Base-by-base conservation (phyloP, 2,113 vertebrate genomes). In the Hemiprocne comata region DNA sequence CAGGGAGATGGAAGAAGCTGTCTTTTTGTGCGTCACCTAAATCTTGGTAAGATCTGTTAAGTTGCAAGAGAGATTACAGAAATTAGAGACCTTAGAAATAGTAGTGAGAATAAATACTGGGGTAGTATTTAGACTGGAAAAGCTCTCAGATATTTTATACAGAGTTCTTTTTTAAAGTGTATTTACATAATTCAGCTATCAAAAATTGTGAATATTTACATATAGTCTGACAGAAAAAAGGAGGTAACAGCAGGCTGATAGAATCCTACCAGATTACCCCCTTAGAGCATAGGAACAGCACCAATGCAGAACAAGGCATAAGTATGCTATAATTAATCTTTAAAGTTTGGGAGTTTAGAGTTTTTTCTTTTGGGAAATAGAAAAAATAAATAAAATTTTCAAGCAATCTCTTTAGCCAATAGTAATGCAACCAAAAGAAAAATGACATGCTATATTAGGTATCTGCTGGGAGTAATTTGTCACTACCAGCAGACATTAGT, bases 61-160 rank as follows among this genome's bases (percentile, higher is more conserved):
- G 34, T 88, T 90, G 48, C 34, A 50, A 55, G 60, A 88, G 28
- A 65, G 34, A 65, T 81, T 80, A 60, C n/a, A 93, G 70, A 90
- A 94, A 80, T 12, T 34, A 4, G 58, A 91, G 71, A 83, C 85
- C 38, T 86, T 79, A 90, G 42, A 91, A 86, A 76, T 23, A 94
- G 44, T 18, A 88, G 69, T 78, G 33, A 84, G 76, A 93, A 92
- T 84, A 93, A 93, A 94, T 82, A 85, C 17, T 38, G 48, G 29
- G 11, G 2, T 78, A 61, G 61, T 90, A 95, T 94, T 94, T 96
- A 96, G 72, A 80, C 90, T 93, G 26, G 64, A 78, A 83, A 84
- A 77, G 34, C 29, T 80, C 42, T 67, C 36, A 66, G 71, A 64
- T 93, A 78, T 88, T 95, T 96, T 93, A 91, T 57, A 77, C 53